phyloP scores from a whole-genome alignment of 2,888 invertebrate species.

The Danaus chrysippus region DNA sequence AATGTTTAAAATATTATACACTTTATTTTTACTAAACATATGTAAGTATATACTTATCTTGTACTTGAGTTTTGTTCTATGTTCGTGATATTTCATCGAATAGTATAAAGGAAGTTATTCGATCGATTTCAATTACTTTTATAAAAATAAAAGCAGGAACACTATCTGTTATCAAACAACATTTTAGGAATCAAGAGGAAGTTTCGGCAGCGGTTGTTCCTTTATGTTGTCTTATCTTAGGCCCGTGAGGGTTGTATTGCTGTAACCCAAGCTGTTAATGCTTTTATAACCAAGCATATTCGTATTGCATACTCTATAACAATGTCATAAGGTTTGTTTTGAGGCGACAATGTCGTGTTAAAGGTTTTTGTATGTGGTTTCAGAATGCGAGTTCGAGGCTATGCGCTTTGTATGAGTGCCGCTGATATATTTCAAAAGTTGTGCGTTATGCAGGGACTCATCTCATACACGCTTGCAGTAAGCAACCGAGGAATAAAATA shows the following conservation, averaged over 20 bases:
- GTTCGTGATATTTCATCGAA: too few relatives aligned
- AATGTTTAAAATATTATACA: too few relatives aligned
- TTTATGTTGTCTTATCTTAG: constrained; percentile 74
- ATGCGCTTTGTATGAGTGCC: constrained; percentile 69
- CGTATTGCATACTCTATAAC: constrained; percentile 11
- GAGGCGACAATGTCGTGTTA: constrained; percentile 33
- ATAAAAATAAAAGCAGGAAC: not conserved
- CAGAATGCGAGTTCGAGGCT: constrained; percentile 61
- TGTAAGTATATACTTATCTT: too few relatives aligned
- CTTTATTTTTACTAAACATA: too few relatives aligned
- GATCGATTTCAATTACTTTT: constrained; percentile 15
- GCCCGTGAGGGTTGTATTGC: constrained; percentile 45
- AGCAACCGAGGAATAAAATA: not conserved
- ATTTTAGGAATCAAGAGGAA: constrained; percentile 63
- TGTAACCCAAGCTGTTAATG: constrained; percentile 16
- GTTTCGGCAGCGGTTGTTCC: constrained; percentile 62
- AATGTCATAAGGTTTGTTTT: constrained; percentile 16
- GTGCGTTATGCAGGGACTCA: constrained; percentile 44
- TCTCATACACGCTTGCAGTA: constrained; percentile 15
- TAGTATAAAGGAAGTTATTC: too few relatives aligned
- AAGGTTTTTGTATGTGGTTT: constrained; percentile 36
- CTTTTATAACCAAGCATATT: constrained; percentile 8
- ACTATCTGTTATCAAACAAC: constrained; percentile 6
- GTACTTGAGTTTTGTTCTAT: too few relatives aligned
- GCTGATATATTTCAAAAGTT: constrained; percentile 74